phyloP scores from a whole-genome alignment of 2,113 vertebrate species.

The Chloroceryle aenea region DNA sequence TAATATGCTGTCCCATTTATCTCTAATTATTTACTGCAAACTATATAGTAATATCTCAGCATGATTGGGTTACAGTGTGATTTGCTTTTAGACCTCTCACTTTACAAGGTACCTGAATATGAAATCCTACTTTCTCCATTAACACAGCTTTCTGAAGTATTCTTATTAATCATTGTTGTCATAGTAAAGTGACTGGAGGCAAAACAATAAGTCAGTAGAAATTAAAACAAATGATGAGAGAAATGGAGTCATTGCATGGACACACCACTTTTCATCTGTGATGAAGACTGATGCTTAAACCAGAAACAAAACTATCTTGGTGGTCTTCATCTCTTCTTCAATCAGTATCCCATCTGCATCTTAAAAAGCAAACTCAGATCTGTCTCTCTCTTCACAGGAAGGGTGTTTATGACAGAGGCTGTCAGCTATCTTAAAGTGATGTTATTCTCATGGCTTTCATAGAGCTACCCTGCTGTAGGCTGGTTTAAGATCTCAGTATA shows the following conservation, averaged over 20 bases:
- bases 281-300: not conserved
- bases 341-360: not conserved
- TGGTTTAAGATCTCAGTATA: not conserved
- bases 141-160: not conserved
- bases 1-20: not conserved
- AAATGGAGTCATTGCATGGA: not conserved
- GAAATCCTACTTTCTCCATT: not conserved
- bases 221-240: conserved; percentile 39
- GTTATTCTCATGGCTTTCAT: not conserved
- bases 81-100: not conserved
- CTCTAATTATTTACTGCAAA: not conserved
- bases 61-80: not conserved
- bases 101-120: not conserved
- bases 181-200: not conserved
- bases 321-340: conserved; percentile 23
- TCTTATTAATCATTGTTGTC: conserved; percentile 35
- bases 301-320: not conserved
- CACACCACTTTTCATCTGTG: not conserved
- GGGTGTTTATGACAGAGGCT: not conserved
- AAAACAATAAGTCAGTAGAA: conserved; percentile 13
- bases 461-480: not conserved
- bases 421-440: not conserved
- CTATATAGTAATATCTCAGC: not conserved
- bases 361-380: not conserved
- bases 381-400: not conserved